Evolutionary conservation across 1,140 invertebrate species (phyloP).

Genomic region (Armadillidium nasatum): DNA sequence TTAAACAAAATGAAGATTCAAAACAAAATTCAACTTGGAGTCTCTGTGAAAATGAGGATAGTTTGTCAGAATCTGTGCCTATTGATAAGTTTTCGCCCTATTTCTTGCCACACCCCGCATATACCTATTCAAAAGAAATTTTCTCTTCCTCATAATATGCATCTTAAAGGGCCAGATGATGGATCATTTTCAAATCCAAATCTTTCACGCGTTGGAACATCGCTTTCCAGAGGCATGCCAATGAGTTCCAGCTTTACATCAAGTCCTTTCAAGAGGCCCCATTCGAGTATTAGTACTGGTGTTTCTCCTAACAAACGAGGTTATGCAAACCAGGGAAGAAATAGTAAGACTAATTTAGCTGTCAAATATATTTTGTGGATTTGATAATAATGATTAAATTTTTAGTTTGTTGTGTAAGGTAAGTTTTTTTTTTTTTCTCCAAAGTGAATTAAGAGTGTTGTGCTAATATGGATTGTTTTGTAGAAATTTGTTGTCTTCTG

Average conservation of each 20-base stretch:
- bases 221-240: conserved; percentile 29
- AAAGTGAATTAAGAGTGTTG: too few relatives aligned
- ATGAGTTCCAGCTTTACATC: conserved; percentile 42
- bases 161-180: conserved; percentile 26
- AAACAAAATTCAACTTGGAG: conserved; percentile 38
- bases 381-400: too few relatives aligned
- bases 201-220: conserved; percentile 29
- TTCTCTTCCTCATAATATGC: conserved; percentile 38
- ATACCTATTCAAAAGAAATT: conserved; percentile 28
- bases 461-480: too few relatives aligned
- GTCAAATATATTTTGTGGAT: too few relatives aligned
- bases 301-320: conserved; percentile 37
- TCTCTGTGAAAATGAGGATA: conserved; percentile 35
- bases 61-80: background rate
- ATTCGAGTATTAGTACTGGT: conserved; percentile 27
- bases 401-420: too few relatives aligned
- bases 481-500: too few relatives aligned
- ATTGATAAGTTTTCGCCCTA: conserved; percentile 24
- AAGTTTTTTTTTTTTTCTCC: too few relatives aligned
- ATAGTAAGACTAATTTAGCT: background rate
- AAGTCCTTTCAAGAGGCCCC: conserved; percentile 37
- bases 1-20: conserved; percentile 34
- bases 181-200: conserved; percentile 35
- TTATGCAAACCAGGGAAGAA: conserved; percentile 23
- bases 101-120: conserved; percentile 5